Conservation (phyloP, 2,113 vertebrate genomes). For the Capra hircus region DNA sequence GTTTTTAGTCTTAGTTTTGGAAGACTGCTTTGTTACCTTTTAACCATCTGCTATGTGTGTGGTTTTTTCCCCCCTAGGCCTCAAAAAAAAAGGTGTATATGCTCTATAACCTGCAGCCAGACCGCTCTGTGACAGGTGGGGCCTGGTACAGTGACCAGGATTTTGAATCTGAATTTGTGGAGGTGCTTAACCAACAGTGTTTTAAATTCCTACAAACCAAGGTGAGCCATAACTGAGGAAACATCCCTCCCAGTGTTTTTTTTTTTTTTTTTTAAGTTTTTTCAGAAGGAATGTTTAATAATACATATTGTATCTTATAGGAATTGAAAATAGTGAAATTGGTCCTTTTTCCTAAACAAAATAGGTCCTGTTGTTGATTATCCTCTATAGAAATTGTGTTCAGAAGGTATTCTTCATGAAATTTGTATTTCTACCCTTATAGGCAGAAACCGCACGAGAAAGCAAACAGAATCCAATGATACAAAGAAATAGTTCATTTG, state of each 20-base stretch:
- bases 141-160: slow-evolving; percentile 99
- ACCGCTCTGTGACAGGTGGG: slow-evolving; percentile 95
- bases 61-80: slow-evolving; percentile 81
- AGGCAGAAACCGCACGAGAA: slow-evolving; percentile 92
- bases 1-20: neutral
- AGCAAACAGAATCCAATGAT: slow-evolving; percentile 97
- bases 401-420: slow-evolving; percentile 30
- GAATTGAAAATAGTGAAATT: slow-evolving; percentile 2
- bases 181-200: slow-evolving; percentile 98
- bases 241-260: neutral
- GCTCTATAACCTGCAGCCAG: slow-evolving; percentile 96
- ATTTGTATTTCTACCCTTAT: neutral
- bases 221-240: slow-evolving; percentile 79
- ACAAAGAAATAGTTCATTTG: slow-evolving; percentile 96
- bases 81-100: slow-evolving; percentile 99
- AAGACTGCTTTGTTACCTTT: neutral
- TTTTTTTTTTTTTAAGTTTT: neutral
- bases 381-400: neutral
- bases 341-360: neutral
- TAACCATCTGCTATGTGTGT: neutral
- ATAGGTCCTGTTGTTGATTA: neutral
- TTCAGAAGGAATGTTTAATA: slow-evolving; percentile 17
- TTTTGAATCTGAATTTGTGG: slow-evolving; percentile 99
- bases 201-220: slow-evolving; percentile 97
- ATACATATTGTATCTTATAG: neutral